Percentiles rank a stretch among this genome's conserved stretches.
Evolutionary conservation across 2,113 vertebrate species (phyloP).

Genomic region (Nansenia antarctica): DNA sequence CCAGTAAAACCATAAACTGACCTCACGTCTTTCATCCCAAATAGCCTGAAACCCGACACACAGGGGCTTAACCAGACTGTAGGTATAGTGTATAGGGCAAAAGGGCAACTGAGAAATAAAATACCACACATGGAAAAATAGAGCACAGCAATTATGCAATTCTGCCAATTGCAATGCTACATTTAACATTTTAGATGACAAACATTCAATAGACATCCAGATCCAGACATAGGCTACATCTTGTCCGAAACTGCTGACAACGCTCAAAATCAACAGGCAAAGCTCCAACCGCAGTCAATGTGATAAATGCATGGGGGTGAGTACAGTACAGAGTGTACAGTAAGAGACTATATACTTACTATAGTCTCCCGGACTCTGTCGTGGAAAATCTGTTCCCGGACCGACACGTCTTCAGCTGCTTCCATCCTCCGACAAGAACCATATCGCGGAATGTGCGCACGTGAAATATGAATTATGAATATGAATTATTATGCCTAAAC

Average conservation of each 20-base stretch:
- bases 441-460: not conserved
- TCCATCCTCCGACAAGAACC: slow-evolving; percentile 73
- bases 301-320: no score
- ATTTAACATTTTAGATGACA: no score
- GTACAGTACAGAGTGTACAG: not conserved
- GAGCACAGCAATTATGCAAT: no score
- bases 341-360: slow-evolving; percentile 78
- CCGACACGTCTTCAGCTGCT: slow-evolving; percentile 72
- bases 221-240: no score
- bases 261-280: not conserved
- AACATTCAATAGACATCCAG: no score
- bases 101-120: not conserved
- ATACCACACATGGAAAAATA: no score
- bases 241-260: no score
- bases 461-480: not conserved
- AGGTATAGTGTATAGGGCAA: not conserved
- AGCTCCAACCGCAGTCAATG: not conserved
- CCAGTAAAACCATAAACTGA: not conserved
- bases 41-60: no score
- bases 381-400: slow-evolving; percentile 84
- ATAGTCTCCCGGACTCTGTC: slow-evolving; percentile 82
- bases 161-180: not conserved
- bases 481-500: not conserved
- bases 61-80: no score
- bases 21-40: not conserved